A percentile compares a stretch with the other conserved stretches of the same genome.
Evolutionary conservation across 2,797 vertebrate species (phyloP).

Genomic region (Alectoris magna): DNA sequence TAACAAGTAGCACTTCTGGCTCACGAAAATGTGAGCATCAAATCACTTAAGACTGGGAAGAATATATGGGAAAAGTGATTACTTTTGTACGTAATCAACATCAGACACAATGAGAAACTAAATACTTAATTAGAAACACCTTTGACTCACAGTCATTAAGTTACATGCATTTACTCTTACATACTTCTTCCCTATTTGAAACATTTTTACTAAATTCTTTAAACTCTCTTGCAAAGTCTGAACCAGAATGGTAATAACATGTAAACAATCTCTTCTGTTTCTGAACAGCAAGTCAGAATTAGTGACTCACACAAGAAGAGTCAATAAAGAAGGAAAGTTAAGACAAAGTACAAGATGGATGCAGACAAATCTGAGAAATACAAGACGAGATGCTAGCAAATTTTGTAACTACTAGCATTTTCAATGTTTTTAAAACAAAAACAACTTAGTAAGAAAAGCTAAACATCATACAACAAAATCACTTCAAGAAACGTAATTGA

Average conservation of each 20-base stretch:
- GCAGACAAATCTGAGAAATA: not conserved
- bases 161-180: too few species aligned
- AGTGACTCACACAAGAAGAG: not conserved
- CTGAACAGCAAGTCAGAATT: not conserved
- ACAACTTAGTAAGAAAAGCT: not conserved
- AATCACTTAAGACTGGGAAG: not conserved
- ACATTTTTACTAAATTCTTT: not conserved
- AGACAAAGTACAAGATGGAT: not conserved
- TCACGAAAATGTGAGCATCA: not conserved
- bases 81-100: too few species aligned
- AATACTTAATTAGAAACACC: too few species aligned
- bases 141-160: too few species aligned
- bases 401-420: not conserved
- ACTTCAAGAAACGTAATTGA: not conserved
- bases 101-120: too few species aligned
- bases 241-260: not conserved
- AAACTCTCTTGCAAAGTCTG: not conserved
- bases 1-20: not conserved
- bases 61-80: not conserved
- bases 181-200: not conserved
- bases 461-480: not conserved
- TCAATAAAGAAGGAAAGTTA: not conserved
- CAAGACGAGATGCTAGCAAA: not conserved
- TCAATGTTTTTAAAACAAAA: not conserved
- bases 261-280: not conserved